Evolutionary conservation across 2,797 vertebrate species (phyloP).

Genomic region (Stomatorhinus walkeri): DNA sequence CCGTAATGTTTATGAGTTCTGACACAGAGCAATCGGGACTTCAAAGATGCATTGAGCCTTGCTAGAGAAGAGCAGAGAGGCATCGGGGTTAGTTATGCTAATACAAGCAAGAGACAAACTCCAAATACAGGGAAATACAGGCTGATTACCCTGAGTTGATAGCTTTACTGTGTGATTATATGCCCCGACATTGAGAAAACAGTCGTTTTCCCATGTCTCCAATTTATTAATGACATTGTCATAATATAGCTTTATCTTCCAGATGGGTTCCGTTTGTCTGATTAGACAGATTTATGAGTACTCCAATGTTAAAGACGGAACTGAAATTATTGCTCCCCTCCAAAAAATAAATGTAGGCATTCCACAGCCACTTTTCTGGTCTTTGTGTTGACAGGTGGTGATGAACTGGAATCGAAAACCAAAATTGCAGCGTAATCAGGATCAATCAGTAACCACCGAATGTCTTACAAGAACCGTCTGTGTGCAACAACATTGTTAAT

Average conservation of each 20-base stretch:
- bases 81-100: slow-evolving; percentile 2
- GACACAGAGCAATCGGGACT: slow-evolving; percentile 3
- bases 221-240: neutral
- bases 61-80: neutral
- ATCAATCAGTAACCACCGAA: neutral
- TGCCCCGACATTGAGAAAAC: neutral
- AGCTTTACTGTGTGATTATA: neutral
- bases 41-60: neutral
- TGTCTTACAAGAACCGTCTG: neutral
- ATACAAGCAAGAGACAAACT: neutral
- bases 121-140: slow-evolving; percentile 1
- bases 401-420: slow-evolving; percentile 4
- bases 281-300: neutral
- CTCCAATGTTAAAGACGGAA: neutral
- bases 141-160: slow-evolving; percentile 6
- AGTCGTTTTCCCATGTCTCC: neutral
- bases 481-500: neutral
- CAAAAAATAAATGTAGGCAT: slow-evolving; percentile 5
- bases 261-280: neutral
- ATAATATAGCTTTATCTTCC: neutral
- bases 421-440: neutral
- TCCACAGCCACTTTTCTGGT: neutral
- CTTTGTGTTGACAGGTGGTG: slow-evolving; percentile 13
- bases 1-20: slow-evolving; percentile 38
- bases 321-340: slow-evolving; percentile 8